Evolutionary conservation across 1,140 invertebrate genomes (phyloP).

Genomic region (Bombus difficillimus): DNA sequence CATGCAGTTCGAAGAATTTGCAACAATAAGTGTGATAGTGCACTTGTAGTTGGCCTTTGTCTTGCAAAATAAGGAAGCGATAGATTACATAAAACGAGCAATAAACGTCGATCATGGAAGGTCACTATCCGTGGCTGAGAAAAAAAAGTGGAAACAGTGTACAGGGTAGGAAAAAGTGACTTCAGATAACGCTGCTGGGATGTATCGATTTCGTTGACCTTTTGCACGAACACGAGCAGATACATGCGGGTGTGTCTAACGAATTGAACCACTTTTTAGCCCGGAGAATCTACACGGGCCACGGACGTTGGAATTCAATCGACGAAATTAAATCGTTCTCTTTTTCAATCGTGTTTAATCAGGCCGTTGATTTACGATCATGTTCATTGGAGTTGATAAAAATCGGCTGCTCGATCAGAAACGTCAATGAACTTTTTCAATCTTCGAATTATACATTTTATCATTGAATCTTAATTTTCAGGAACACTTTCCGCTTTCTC

Average conservation of each 20-base stretch:
- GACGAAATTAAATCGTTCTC: conserved; percentile 31
- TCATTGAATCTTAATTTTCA: not conserved
- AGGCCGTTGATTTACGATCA: conserved; percentile 25
- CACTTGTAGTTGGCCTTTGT: not conserved
- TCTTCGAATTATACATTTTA: not conserved
- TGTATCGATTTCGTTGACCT: conserved; percentile 65
- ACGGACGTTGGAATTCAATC: not conserved
- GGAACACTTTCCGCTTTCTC: not conserved
- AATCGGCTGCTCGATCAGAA: not conserved
- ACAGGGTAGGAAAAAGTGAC: conserved; percentile 25
- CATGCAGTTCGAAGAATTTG: not conserved
- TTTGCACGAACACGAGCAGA: conserved; percentile 41
- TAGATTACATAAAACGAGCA: not conserved
- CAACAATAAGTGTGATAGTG: not conserved
- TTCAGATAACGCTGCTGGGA: conserved; percentile 37
- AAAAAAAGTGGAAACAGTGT: not conserved
- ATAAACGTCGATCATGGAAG: conserved; percentile 3
- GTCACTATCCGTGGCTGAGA: not conserved
- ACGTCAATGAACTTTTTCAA: not conserved
- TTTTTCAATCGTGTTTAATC: conserved; percentile 28
- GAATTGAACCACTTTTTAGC: conserved; percentile 53
- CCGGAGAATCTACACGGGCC: not conserved
- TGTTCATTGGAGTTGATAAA: not conserved
- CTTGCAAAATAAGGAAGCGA: not conserved
- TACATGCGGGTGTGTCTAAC: conserved; percentile 62